phyloP scores from a whole-genome alignment of 2,888 invertebrate genomes.

The Dione vanillae region DNA sequence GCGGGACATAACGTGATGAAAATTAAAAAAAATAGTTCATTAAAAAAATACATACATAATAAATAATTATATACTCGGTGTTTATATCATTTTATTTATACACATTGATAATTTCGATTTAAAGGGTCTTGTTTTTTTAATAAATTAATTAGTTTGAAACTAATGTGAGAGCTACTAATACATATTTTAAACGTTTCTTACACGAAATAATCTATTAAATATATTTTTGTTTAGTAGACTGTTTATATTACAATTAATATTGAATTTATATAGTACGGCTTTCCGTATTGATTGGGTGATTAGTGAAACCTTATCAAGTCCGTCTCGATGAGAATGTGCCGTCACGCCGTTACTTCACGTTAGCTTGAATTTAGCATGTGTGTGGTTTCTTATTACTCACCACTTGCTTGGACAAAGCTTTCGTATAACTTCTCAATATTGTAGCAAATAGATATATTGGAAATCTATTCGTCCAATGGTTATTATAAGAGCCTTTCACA shows the following conservation, averaged over 20 bases:
- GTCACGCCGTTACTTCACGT: conserved; percentile 28
- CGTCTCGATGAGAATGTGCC: conserved; percentile 46
- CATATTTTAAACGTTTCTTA: too few relatives aligned
- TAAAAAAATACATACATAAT: too few relatives aligned
- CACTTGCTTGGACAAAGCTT: conserved; percentile 16
- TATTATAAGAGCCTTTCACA: background rate
- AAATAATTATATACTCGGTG: too few relatives aligned
- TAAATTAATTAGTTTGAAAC: too few relatives aligned
- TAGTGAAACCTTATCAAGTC: conserved; percentile 51
- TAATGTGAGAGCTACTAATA: too few relatives aligned
- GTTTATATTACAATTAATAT: conserved; percentile 5
- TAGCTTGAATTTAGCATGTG: conserved; percentile 38
- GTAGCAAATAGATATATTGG: background rate
- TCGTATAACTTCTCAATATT: conserved; percentile 4
- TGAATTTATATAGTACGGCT: conserved; percentile 37
- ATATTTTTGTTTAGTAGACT: background rate
- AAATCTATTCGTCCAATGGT: background rate
- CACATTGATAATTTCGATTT: too few relatives aligned
- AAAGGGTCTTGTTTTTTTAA: too few relatives aligned
- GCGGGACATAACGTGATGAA: too few relatives aligned
- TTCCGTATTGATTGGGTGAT: conserved; percentile 51
- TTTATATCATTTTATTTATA: too few relatives aligned
- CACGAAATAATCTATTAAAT: too few relatives aligned
- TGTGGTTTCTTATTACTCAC: conserved; percentile 37
- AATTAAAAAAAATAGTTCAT: too few relatives aligned